Base-by-base conservation (phyloP, 2,113 vertebrate genomes). In the Psephotus haematonotus region DNA sequence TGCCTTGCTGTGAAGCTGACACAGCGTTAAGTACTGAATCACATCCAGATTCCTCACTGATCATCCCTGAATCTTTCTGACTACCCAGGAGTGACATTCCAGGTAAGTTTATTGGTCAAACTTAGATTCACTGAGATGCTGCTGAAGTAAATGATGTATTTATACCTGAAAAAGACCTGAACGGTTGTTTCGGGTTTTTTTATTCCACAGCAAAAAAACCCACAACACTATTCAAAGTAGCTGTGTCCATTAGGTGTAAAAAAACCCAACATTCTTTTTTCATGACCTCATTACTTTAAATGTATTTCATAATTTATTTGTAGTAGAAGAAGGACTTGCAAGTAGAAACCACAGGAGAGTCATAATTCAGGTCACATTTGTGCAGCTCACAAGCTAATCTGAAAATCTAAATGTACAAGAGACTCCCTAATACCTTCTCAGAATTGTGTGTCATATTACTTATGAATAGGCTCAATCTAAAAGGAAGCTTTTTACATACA, bases 321-420 rank as follows among this genome's bases (percentile, higher is more conserved):
- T 82, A 82, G 39, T 43, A 31, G 39, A 13, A 86, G 82, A 95
- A 71, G 16, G 22, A 87, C 84, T 75, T 79, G 24, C 69, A 75
- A 90, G 43, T 88, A 83, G 55, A 78, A 93, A 78, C 13, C 62
- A 78, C 67, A 65, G 37, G 8, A 76, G 69, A 91, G 78, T 63
- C 84, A 46, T 69, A 88, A 95, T 83, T 94, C 84, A 89, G 70
- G 93, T 93, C 89, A 87, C 74, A 92, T 79, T 85, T 82, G 41
- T 74, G 57, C 49, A 76, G 57, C 44, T 94, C 31, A 82, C 49
- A 49, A 91, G 57, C 28, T 91, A 91, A 95, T 90, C 91, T 72
- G 65, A 91, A 95, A 92, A 95, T 89, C 80, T 91, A 59, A 86
- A 88, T 69, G 57, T 63, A 60, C 31, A 72, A 76, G 69, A 89